A percentile compares a stretch with the other conserved stretches of the same genome.
Evolutionary conservation across 2,797 vertebrate genomes (phyloP).

Genomic region (Cyprinella venusta): DNA sequence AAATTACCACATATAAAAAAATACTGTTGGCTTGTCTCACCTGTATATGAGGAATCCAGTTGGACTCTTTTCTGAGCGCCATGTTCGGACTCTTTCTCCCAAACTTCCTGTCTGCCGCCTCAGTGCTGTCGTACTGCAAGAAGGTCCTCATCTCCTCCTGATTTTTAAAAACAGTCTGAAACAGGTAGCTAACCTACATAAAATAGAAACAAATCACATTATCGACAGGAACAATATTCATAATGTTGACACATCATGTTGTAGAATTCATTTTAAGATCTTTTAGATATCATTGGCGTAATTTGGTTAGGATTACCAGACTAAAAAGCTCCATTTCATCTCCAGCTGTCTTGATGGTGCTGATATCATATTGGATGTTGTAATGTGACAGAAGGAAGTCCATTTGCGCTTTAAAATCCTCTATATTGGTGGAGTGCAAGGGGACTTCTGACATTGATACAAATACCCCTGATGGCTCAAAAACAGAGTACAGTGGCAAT

Average conservation of each 20-base stretch:
- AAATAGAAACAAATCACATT: neutral
- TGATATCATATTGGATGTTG: constrained; percentile 63
- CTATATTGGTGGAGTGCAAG: constrained; percentile 57
- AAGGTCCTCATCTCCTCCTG: constrained; percentile 78
- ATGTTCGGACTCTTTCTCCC: constrained; percentile 61
- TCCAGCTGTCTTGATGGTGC: constrained; percentile 68
- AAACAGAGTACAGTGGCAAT: neutral
- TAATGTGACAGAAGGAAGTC: constrained; percentile 73
- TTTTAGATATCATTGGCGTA: neutral
- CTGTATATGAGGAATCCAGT: constrained; percentile 78
- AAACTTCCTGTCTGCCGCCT: constrained; percentile 65
- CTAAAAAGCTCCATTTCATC: constrained; percentile 79
- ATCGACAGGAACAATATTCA: neutral
- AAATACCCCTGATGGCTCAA: constrained; percentile 37
- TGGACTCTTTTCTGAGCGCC: constrained; percentile 76
- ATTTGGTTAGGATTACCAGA: constrained; percentile 62
- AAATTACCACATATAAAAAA: neutral
- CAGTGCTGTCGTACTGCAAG: constrained; percentile 69
- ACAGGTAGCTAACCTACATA: constrained; percentile 73
- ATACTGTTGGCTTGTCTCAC: constrained; percentile 22
- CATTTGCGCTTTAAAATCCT: constrained; percentile 74
- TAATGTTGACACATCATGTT: neutral
- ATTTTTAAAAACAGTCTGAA: constrained; percentile 74
- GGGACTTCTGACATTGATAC: constrained; percentile 46
- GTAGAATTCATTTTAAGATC: neutral